phyloP scores from a whole-genome alignment of 2,797 vertebrate genomes.

The Discoglossus pictus region DNA sequence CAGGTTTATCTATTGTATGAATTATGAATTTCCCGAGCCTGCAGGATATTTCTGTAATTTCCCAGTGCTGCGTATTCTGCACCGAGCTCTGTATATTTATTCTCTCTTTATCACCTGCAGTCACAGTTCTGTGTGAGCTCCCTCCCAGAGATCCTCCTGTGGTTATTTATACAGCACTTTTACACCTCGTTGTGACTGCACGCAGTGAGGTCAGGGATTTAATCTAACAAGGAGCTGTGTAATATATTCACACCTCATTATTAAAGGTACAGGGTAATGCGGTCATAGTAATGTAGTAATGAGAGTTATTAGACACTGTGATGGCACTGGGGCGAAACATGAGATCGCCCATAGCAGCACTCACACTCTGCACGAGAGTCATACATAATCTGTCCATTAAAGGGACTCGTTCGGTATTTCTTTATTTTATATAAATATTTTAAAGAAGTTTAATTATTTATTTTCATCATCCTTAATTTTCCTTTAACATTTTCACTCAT shows the following conservation, averaged over 20 bases:
- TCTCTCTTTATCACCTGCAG: slow-evolving; percentile 7
- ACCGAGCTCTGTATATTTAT: neutral
- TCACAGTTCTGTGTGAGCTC: neutral
- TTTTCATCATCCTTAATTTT: too few species aligned
- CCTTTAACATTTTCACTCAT: too few species aligned
- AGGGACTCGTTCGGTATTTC: too few species aligned
- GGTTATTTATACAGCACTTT: slow-evolving; percentile 25
- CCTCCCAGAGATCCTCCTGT: slow-evolving; percentile 4
- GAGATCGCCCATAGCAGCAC: too few species aligned
- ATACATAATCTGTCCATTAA: too few species aligned
- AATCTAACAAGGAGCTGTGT: slow-evolving; percentile 28
- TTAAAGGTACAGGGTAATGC: slow-evolving; percentile 19
- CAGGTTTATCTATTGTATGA: slow-evolving; percentile 1
- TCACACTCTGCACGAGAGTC: too few species aligned
- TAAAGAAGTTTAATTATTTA: too few species aligned
- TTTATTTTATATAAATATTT: too few species aligned
- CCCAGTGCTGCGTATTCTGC: neutral
- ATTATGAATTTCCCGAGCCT: neutral
- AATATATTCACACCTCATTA: slow-evolving; percentile 29
- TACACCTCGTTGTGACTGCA: slow-evolving; percentile 13
- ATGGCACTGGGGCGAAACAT: too few species aligned
- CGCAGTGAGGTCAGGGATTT: slow-evolving; percentile 21
- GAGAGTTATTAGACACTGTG: neutral
- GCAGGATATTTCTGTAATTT: neutral
- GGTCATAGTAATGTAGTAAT: slow-evolving; percentile 10